A percentile compares a stretch with the other conserved stretches of the same genome.
Evolutionary conservation across 1,140 invertebrate genomes (phyloP).

Genomic region (Helicoverpa zea): DNA sequence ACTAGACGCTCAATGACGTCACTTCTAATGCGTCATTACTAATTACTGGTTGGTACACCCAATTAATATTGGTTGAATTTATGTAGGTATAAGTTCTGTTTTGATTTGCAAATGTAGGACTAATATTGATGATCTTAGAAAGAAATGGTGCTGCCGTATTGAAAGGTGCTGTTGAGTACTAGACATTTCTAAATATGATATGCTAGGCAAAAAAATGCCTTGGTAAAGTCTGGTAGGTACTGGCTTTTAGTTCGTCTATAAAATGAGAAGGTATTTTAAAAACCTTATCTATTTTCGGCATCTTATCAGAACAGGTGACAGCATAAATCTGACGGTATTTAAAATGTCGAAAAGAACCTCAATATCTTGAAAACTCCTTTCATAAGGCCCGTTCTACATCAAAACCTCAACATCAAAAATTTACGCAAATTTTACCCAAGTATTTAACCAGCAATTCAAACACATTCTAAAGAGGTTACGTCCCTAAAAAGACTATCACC

Average conservation of each 20-base stretch:
- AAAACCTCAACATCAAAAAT: neutral
- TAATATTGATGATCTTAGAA: no score
- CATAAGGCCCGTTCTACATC: neutral
- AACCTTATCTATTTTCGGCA: no score
- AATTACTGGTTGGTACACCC: slow-evolving; percentile 37
- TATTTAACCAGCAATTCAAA: neutral
- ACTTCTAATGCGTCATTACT: slow-evolving; percentile 35
- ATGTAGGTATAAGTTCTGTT: neutral
- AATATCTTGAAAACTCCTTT: neutral
- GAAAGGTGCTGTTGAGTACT: no score
- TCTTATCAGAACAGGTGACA: no score
- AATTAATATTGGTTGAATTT: slow-evolving; percentile 9
- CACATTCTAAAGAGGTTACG: neutral
- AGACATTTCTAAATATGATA: no score
- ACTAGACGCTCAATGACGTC: slow-evolving; percentile 23
- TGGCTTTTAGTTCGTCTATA: no score
- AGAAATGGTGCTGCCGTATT: no score
- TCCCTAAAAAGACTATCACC: slow-evolving; percentile 15
- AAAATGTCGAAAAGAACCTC: no score
- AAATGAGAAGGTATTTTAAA: no score
- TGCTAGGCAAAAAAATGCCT: no score
- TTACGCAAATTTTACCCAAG: neutral
- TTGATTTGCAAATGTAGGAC: neutral
- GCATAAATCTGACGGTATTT: no score
- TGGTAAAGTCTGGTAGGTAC: no score